phyloP scores from a whole-genome alignment of 2,113 vertebrate genomes.

The Oncorhynchus mykiss region DNA sequence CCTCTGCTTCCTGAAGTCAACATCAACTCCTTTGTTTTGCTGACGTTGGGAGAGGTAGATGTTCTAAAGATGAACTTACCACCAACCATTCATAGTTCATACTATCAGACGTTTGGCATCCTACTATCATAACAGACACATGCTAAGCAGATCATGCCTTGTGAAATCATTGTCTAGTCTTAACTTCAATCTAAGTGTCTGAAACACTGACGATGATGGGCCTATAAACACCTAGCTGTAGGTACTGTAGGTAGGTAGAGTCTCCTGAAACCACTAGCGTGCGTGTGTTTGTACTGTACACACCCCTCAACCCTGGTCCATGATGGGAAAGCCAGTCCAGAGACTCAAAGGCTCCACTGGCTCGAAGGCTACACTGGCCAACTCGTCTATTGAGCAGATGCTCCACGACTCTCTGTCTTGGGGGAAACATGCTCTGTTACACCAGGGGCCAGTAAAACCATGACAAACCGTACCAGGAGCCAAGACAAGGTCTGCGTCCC shows the following conservation, averaged over 20 bases:
- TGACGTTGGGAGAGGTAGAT: too few relatives aligned
- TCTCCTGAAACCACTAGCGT: neutral
- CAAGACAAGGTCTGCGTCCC: too few relatives aligned
- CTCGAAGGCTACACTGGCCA: conserved; percentile 20
- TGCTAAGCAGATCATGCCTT: neutral
- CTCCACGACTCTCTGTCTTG: conserved; percentile 1
- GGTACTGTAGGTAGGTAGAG: neutral
- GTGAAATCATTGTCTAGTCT: neutral
- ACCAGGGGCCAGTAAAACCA: conserved; percentile 13
- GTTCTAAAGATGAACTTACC: too few relatives aligned
- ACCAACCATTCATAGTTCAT: too few relatives aligned
- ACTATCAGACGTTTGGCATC: neutral
- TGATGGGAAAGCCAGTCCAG: conserved; percentile 38
- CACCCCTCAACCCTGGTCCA: neutral
- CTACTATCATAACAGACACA: neutral
- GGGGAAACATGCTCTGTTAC: conserved; percentile 15
- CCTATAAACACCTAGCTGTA: neutral
- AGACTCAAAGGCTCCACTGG: conserved; percentile 24
- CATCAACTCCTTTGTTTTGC: too few relatives aligned
- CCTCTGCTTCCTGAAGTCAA: too few relatives aligned
- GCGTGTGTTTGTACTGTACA: neutral
- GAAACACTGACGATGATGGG: neutral
- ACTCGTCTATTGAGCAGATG: conserved; percentile 36
- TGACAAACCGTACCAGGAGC: neutral
- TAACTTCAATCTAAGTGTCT: neutral